These are phyloP conservation scores for Amazona ochrocephala DNA, from an alignment of 2,797 vertebrate genomes.

Conservation along the genomic window DNA sequence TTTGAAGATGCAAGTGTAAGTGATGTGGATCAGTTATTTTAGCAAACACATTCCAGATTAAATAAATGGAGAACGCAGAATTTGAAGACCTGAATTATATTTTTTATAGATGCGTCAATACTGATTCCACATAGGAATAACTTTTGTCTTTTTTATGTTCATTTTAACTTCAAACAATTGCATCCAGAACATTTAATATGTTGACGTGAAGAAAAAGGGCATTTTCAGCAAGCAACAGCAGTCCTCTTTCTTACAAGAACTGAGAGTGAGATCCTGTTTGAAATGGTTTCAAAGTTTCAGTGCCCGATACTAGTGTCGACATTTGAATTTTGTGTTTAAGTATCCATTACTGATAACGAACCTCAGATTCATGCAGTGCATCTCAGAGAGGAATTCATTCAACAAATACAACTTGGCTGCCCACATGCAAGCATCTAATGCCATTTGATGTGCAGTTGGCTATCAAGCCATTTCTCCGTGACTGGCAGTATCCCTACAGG, in stretches of 20 bases:
- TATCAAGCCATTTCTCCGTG: background rate
- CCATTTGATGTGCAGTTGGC: background rate
- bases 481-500: background rate
- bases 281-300: background rate
- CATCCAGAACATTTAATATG: background rate
- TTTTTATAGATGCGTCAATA: background rate
- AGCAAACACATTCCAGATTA: background rate
- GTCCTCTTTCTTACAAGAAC: background rate
- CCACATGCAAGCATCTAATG: background rate
- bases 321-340: background rate
- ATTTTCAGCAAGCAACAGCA: background rate
- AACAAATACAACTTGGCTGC: background rate
- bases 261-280: background rate
- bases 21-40: background rate
- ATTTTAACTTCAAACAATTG: background rate
- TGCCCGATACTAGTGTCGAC: accelerated
- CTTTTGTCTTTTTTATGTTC: background rate
- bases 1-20: background rate
- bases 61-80: background rate
- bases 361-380: background rate
- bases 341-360: background rate
- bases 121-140: background rate
- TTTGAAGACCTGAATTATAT: background rate
- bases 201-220: background rate
- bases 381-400: background rate